These are phyloP conservation scores for Phocoena sinus DNA, from an alignment of 2,113 vertebrate species.

Conservation along the genomic window DNA sequence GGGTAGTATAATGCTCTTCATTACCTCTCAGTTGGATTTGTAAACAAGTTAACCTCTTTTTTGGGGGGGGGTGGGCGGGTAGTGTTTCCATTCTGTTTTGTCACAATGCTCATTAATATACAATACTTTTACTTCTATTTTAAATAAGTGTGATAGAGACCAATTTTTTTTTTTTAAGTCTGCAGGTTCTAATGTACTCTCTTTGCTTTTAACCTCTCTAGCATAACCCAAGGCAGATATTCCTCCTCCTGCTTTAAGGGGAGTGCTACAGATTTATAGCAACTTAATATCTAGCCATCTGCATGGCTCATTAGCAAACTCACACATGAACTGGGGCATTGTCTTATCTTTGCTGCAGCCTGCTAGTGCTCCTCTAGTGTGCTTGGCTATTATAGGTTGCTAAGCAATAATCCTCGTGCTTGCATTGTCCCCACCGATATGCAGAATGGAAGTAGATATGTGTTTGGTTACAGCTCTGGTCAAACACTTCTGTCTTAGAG, in stretches of 20 bases:
- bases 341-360: constrained; percentile 50
- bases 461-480: constrained; percentile 64
- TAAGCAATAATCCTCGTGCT: constrained; percentile 78
- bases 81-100: neutral
- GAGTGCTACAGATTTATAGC: constrained; percentile 52
- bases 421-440: constrained; percentile 55
- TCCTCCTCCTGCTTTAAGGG: constrained; percentile 55
- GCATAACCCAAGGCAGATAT: constrained; percentile 55
- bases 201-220: constrained; percentile 63
- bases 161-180: constrained; percentile 29
- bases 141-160: neutral
- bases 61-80: rapidly evolving
- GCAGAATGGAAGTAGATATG: constrained; percentile 64
- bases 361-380: constrained; percentile 64
- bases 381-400: constrained; percentile 76
- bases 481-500: constrained; percentile 53
- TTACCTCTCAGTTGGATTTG: neutral
- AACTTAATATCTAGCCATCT: constrained; percentile 67
- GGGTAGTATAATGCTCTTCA: neutral
- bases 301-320: constrained; percentile 65
- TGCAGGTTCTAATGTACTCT: constrained; percentile 32
- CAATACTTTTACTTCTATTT: constrained; percentile 5
- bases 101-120: constrained; percentile 5
- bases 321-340: constrained; percentile 52
- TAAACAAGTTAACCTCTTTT: neutral